Base-by-base conservation (phyloP, 2,113 vertebrate species). In the Picathartes gymnocephalus region DNA sequence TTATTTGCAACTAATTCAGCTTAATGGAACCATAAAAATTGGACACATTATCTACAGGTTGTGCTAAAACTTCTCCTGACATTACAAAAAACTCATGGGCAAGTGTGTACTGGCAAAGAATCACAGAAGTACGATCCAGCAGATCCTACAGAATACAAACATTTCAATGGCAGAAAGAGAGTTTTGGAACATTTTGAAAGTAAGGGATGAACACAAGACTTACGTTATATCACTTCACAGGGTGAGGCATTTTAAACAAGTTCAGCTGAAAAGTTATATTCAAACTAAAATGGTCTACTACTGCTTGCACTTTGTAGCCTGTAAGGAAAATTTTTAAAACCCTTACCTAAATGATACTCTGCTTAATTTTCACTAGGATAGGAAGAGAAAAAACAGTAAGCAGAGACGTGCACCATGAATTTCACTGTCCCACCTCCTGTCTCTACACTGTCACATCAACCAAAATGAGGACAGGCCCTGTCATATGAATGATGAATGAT, bases 41-140 rank as follows among this genome's bases (percentile, higher is more conserved):
- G 17, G 18, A 24, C 15, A 12, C 0, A 0, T 64, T 44, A 51
- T 20, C 17, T 54, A 28, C 2, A 14, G 12, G 10, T 27, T 71
- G 7, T 47, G 33, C 15, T 68, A 71, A 88, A 48, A 18, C 12
- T 60, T 54, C 40, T 70, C 24, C 40, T 58, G 35, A 47, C 6
- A 7, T 47, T 35, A 35, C 4, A 61, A 73, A 44, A 69, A 20
- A 24, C 15, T 54, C 1, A 10, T 3, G 9, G 48, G 18, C 37
- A 91, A 90, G 19, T 11, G 9, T 3, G 4, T 35, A 51, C 18
- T 23, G 45, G 60, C 3, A 7, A 48, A 70, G 14, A 81, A 40
- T 11, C 16, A 23, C 25, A 60, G 56, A 45, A 71, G 9, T 7
- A 79, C 44, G n/a, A 78, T 48, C 22, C 23, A 69, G 50, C 21